Conservation (phyloP, 1,140 invertebrate genomes). For the Papilio xuthus region DNA sequence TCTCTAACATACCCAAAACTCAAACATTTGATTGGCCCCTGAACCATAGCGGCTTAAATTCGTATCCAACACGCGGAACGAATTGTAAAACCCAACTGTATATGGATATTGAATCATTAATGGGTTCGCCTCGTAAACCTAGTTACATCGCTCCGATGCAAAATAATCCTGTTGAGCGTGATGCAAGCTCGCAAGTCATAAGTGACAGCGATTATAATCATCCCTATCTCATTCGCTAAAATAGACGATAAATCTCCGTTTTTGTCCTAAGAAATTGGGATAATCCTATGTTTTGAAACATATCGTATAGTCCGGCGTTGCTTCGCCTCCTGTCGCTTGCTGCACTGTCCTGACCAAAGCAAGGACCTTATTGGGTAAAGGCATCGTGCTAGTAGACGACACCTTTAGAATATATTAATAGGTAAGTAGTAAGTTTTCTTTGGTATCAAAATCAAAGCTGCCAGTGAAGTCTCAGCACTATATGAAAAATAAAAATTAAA, state of each 20-base stretch:
- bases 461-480: too few species aligned
- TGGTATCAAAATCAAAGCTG: too few species aligned
- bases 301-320: too few species aligned
- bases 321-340: too few species aligned
- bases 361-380: too few species aligned
- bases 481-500: neutral
- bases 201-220: constrained; percentile 22
- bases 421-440: too few species aligned
- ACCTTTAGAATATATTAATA: too few species aligned
- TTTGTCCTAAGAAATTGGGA: too few species aligned
- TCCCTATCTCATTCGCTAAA: neutral
- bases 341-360: too few species aligned
- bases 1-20: neutral
- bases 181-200: constrained; percentile 19
- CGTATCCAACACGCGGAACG: constrained; percentile 35
- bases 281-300: too few species aligned
- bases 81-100: constrained; percentile 39
- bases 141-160: constrained; percentile 47
- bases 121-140: constrained; percentile 49
- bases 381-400: too few species aligned
- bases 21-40: constrained; percentile 31
- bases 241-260: too few species aligned
- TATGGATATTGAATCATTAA: constrained; percentile 42
- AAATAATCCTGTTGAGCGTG: constrained; percentile 52
- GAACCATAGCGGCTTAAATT: constrained; percentile 28